These are phyloP conservation scores for Lochmaea capreae DNA, from an alignment of 2,888 invertebrate genomes.

Conservation along the genomic window DNA sequence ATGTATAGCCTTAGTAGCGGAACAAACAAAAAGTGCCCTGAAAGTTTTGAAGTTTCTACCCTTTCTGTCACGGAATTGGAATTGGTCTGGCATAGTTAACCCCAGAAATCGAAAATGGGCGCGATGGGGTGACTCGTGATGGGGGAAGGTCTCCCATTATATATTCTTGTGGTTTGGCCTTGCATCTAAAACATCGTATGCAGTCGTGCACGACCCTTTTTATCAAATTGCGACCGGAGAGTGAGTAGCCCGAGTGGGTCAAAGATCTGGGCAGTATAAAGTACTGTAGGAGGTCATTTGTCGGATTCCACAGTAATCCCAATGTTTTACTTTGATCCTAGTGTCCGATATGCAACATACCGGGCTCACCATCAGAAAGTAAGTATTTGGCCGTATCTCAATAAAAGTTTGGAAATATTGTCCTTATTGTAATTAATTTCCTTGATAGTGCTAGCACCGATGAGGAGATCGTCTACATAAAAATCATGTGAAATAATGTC, in stretches of 20 bases:
- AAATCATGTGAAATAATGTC: conserved; percentile 40
- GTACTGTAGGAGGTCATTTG: conserved; percentile 13
- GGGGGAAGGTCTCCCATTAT: conserved; percentile 45
- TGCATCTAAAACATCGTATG: no score
- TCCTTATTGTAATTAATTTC: conserved; percentile 21
- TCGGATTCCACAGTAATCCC: conserved; percentile 18
- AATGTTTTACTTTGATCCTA: conserved; percentile 23
- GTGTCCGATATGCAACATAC: conserved; percentile 16
- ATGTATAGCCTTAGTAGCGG: no score
- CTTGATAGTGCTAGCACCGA: conserved; percentile 23
- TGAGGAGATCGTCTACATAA: conserved; percentile 47
- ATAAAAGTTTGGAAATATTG: conserved; percentile 9
- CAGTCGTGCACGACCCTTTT: no score
- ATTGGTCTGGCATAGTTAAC: no score
- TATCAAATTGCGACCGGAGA: no score
- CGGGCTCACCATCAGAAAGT: conserved; percentile 10
- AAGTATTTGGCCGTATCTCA: conserved; percentile 1
- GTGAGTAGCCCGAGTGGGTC: conserved; percentile 41
- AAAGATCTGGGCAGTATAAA: conserved; percentile 38
- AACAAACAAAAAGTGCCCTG: no score
- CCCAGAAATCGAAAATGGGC: conserved; percentile 17
- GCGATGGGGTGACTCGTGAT: conserved; percentile 29
- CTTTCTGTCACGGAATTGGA: no score
- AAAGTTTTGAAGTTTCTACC: no score
- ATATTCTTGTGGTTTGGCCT: background rate